Conservation (phyloP, 2,113 vertebrate genomes). For the Alethe castanea region DNA sequence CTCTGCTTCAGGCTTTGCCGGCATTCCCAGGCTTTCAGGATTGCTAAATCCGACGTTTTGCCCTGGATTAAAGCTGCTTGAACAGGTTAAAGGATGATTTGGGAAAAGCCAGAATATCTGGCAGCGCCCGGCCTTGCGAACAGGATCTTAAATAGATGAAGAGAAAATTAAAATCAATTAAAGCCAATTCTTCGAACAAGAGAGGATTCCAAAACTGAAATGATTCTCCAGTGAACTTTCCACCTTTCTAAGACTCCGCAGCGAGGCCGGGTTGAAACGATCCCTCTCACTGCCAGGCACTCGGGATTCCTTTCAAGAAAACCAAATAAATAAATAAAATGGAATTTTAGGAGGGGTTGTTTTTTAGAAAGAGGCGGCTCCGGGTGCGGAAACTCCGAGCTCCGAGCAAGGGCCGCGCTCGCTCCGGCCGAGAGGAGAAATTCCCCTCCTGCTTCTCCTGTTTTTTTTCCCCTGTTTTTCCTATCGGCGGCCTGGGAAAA, state of each 20-base stretch:
- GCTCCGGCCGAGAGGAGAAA: neutral
- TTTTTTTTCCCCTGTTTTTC: neutral
- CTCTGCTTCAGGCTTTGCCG: neutral
- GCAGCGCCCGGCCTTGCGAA: accelerated
- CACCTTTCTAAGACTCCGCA: neutral
- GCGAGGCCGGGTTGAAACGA: neutral
- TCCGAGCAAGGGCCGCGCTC: neutral
- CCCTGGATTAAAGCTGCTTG: neutral
- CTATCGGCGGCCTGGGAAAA: neutral
- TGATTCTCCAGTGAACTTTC: neutral
- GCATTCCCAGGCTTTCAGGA: too few species aligned
- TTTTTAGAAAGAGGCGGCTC: neutral
- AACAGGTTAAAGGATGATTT: neutral
- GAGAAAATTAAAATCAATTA: neutral
- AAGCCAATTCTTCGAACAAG: accelerated
- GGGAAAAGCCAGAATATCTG: neutral
- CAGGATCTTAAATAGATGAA: neutral
- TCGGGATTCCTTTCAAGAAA: neutral
- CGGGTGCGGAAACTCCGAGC: neutral
- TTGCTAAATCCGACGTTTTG: neutral
- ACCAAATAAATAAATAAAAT: neutral
- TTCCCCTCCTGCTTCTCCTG: accelerated
- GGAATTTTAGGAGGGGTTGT: accelerated
- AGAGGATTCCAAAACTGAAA: neutral
- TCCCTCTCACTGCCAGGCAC: neutral